These are phyloP conservation scores for Zenarchopterus dispar DNA, from an alignment of 2,797 vertebrate species.

Conservation along the genomic window DNA sequence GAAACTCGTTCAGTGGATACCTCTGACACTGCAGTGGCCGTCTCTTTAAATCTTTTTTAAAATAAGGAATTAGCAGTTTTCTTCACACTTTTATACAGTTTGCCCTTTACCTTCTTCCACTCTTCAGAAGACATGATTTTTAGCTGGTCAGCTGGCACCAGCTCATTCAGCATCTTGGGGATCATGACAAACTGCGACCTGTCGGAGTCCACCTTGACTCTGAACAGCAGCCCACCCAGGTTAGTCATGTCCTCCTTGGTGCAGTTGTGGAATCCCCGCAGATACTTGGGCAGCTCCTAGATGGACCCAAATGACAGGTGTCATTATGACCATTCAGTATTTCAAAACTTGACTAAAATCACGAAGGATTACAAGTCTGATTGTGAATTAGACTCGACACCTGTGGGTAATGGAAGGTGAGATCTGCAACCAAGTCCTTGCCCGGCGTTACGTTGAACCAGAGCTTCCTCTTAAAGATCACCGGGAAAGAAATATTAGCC, in stretches of 20 bases:
- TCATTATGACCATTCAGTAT: background rate
- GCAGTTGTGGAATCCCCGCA: conserved; percentile 89
- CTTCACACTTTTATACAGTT: background rate
- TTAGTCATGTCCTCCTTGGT: conserved; percentile 85
- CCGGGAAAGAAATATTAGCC: conserved; percentile 76
- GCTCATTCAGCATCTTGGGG: conserved; percentile 87
- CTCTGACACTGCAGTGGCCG: background rate
- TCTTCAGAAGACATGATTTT: conserved; percentile 85
- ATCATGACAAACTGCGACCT: conserved; percentile 85
- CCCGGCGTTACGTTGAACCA: conserved; percentile 93
- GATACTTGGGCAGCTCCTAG: conserved; percentile 92
- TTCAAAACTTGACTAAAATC: conserved; percentile 1
- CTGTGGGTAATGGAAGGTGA: conserved; percentile 95
- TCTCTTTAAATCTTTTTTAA: background rate
- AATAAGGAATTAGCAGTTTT: background rate
- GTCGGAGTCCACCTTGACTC: conserved; percentile 84
- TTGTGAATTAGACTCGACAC: conserved; percentile 51
- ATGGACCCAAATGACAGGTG: conserved; percentile 3
- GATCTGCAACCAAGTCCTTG: conserved; percentile 89
- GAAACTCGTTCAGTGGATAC: background rate
- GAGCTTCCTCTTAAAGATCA: conserved; percentile 93
- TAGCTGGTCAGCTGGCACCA: conserved; percentile 89
- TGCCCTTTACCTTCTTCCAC: conserved; percentile 91
- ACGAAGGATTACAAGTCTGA: background rate
- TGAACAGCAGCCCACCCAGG: conserved; percentile 90